These are phyloP conservation scores for Henricia sp. DNA, from an alignment of 53 echinoderm and acorn worm genomes.

Conservation along the genomic window DNA sequence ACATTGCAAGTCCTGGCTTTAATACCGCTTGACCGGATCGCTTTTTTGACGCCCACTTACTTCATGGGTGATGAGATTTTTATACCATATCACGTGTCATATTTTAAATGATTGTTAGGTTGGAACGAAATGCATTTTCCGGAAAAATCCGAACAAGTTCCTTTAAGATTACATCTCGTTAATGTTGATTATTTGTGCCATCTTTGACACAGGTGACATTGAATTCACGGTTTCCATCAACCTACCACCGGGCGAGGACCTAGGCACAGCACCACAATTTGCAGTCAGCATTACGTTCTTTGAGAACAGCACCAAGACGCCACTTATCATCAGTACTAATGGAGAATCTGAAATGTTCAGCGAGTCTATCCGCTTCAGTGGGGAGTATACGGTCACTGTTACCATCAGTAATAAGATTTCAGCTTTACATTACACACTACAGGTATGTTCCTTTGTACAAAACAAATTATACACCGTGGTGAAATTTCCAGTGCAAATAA, in stretches of 20 bases:
- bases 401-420: constrained; percentile 47
- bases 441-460: background rate
- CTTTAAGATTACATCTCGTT: no score
- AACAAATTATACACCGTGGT: no score
- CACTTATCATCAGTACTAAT: background rate
- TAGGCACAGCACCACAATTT: constrained; percentile 8
- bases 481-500: no score
- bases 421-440: background rate
- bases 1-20: no score
- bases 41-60: no score
- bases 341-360: background rate
- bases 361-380: constrained; percentile 4
- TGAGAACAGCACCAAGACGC: constrained; percentile 3
- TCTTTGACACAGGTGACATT: background rate
- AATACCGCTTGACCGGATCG: no score
- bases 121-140: no score
- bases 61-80: no score
- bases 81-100: no score
- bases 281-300: constrained; percentile 23
- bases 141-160: no score
- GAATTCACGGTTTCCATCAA: constrained; percentile 7
- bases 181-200: no score
- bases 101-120: no score
- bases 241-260: background rate
- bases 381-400: constrained; percentile 1